These are phyloP conservation scores for Vanessa atalanta DNA, from an alignment of 1,140 invertebrate genomes.

Conservation along the genomic window DNA sequence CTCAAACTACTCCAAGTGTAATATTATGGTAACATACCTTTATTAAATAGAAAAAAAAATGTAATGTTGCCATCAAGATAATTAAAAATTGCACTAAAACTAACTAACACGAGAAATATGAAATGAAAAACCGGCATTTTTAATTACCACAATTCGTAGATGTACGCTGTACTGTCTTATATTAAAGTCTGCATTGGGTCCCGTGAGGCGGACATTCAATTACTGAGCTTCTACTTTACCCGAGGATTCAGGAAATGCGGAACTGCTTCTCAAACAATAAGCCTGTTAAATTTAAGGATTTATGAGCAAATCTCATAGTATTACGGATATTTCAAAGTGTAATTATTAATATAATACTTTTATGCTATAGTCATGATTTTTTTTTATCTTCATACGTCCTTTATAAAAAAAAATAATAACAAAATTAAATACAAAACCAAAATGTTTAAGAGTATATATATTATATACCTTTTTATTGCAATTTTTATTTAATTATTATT, in stretches of 20 bases:
- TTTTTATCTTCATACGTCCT: too few relatives aligned
- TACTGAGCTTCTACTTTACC: background rate
- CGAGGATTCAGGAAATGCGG: constrained; percentile 3
- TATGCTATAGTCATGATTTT: background rate
- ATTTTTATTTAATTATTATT: too few relatives aligned
- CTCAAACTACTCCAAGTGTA: too few relatives aligned
- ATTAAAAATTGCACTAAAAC: background rate
- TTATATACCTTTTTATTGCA: too few relatives aligned
- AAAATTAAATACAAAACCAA: too few relatives aligned
- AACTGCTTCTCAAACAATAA: constrained; percentile 2
- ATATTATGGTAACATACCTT: too few relatives aligned
- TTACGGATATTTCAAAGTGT: background rate
- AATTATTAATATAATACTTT: background rate
- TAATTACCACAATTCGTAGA: constrained; percentile 9
- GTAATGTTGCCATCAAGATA: constrained; percentile 3
- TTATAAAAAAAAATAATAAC: too few relatives aligned
- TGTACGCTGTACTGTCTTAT: background rate
- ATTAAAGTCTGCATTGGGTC: constrained; percentile 2
- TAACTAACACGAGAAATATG: background rate
- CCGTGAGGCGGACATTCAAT: constrained; percentile 6
- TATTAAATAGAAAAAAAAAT: too few relatives aligned
- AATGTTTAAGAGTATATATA: too few relatives aligned
- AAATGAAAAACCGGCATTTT: background rate
- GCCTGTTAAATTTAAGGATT: constrained; percentile 6
- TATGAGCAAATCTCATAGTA: background rate